phyloP scores from a whole-genome alignment of 2,113 vertebrate species.

The Riparia riparia region DNA sequence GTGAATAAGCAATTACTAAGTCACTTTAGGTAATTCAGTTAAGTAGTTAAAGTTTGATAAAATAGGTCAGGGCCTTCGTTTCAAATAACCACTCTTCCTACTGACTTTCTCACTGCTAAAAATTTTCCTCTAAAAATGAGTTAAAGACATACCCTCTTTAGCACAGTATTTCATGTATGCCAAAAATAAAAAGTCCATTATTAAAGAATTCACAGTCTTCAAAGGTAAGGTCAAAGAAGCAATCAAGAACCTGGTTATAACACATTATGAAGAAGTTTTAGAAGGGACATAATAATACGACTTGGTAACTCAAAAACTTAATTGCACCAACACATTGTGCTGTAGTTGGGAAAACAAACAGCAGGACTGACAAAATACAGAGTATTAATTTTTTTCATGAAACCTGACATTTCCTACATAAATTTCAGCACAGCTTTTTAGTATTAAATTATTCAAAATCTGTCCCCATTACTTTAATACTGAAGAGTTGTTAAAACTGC shows the following conservation, averaged over 20 bases:
- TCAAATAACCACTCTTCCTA: neutral
- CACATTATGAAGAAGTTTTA: neutral
- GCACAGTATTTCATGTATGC: neutral
- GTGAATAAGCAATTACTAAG: neutral
- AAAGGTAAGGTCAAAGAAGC: neutral
- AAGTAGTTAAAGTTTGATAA: neutral
- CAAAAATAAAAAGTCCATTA: neutral
- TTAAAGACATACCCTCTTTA: neutral
- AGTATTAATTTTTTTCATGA: neutral
- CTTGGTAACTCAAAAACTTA: neutral
- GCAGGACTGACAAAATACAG: neutral
- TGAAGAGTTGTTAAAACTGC: neutral
- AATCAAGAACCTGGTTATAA: neutral
- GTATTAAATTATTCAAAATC: neutral
- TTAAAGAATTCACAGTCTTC: neutral
- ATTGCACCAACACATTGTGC: neutral
- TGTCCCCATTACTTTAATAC: neutral
- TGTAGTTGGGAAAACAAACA: neutral
- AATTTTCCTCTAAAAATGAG: neutral
- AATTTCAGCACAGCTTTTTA: neutral
- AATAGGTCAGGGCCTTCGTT: neutral
- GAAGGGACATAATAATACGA: neutral
- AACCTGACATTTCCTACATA: neutral
- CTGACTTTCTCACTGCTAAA: neutral
- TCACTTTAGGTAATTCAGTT: neutral